phyloP scores from a whole-genome alignment of 1,140 invertebrate species.

The Drosophila fuyamai region DNA sequence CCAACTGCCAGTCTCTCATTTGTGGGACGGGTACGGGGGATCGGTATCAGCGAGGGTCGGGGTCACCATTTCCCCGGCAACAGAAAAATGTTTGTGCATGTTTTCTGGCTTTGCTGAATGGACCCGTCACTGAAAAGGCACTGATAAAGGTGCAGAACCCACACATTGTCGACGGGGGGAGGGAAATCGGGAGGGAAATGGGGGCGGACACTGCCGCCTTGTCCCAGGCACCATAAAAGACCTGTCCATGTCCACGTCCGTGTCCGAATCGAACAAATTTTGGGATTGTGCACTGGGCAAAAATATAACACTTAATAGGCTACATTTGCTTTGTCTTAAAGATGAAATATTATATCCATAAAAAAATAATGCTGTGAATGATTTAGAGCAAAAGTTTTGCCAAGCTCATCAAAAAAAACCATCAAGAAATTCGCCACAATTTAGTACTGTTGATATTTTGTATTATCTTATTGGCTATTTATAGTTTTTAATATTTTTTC shows the following conservation, averaged over 20 bases:
- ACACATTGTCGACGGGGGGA: neutral
- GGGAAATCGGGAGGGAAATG: neutral
- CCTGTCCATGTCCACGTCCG: constrained; percentile 21
- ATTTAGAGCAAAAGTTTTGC: no score
- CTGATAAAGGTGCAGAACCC: constrained; percentile 27
- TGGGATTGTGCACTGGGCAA: constrained; percentile 18
- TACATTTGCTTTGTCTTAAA: no score
- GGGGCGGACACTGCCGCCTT: constrained; percentile 17
- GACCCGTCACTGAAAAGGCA: constrained; percentile 18
- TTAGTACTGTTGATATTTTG: no score
- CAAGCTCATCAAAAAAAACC: no score
- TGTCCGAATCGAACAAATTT: constrained; percentile 41
- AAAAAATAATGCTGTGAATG: no score
- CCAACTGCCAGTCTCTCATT: constrained; percentile 46
- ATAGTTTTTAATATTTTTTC: no score
- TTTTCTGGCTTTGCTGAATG: constrained; percentile 39
- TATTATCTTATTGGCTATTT: no score
- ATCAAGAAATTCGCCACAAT: no score
- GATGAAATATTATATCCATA: no score
- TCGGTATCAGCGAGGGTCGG: constrained; percentile 42
- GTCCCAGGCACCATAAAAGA: constrained; percentile 31
- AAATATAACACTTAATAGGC: neutral
- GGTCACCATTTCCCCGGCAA: constrained; percentile 44
- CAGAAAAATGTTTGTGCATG: constrained; percentile 42
- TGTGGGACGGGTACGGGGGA: constrained; percentile 2